A percentile compares a stretch with the other conserved stretches of the same genome.
These are phyloP conservation scores for Steinernema carpocapsae DNA, from an alignment of 2,888 invertebrate species.

Conservation along the genomic window DNA sequence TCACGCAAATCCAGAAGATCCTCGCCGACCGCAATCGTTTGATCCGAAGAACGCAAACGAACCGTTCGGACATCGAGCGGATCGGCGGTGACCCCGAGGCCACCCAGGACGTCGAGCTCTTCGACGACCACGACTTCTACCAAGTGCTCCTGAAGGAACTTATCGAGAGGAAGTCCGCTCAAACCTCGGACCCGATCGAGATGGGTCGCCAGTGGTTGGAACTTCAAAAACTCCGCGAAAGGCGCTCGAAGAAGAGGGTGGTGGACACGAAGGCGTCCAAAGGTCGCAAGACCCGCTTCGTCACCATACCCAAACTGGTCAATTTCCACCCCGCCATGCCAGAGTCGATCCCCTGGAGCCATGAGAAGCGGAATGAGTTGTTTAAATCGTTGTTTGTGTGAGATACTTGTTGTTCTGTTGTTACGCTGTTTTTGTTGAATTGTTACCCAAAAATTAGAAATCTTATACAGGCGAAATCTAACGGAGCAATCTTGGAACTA, in stretches of 20 bases:
- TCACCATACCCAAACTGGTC: slow-evolving; percentile 69
- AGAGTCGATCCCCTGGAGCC: slow-evolving; percentile 60
- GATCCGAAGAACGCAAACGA: slow-evolving; percentile 80
- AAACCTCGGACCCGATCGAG: slow-evolving; percentile 81
- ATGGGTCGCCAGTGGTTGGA: slow-evolving; percentile 87
- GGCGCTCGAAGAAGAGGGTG: slow-evolving; percentile 78
- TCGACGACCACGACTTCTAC: slow-evolving; percentile 96
- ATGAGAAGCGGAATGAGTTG: slow-evolving; percentile 65
- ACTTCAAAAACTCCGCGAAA: slow-evolving; percentile 86
- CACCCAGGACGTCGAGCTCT: slow-evolving; percentile 74
- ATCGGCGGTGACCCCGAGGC: slow-evolving; percentile 72
- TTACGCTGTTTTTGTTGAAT: slow-evolving; percentile 40
- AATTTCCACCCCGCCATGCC: slow-evolving; percentile 66
- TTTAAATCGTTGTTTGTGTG: slow-evolving; percentile 64
- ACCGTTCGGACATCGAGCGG: slow-evolving; percentile 79
- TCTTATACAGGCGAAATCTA: no score
- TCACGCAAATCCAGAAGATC: slow-evolving; percentile 83
- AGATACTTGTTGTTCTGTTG: slow-evolving; percentile 28
- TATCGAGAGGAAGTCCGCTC: slow-evolving; percentile 84
- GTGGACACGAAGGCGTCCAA: slow-evolving; percentile 88
- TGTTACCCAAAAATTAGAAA: background rate
- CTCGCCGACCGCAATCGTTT: slow-evolving; percentile 81
- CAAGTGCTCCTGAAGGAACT: slow-evolving; percentile 88
- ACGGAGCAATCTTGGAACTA: no score
- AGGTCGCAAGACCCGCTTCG: slow-evolving; percentile 80